phyloP scores from a whole-genome alignment of 2,888 invertebrate species.

The Marronus borbonicus region DNA sequence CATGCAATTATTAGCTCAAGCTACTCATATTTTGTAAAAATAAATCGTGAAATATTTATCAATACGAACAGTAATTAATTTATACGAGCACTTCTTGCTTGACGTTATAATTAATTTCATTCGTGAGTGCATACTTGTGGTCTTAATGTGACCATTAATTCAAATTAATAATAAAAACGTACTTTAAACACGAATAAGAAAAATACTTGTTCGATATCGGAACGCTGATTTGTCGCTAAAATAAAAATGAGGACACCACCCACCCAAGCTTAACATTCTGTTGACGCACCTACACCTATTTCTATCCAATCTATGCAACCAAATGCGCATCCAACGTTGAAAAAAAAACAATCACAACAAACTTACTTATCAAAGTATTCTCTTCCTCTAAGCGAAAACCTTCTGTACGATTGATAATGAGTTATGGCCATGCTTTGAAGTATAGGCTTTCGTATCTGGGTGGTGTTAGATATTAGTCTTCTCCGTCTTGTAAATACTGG shows the following conservation, averaged over 20 bases:
- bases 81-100: no score
- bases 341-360: background rate
- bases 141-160: no score
- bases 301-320: conserved; percentile 27
- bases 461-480: conserved; percentile 1
- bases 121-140: no score
- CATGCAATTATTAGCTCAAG: no score
- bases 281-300: background rate
- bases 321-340: background rate
- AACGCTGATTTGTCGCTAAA: background rate
- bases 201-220: background rate
- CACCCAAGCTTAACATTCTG: background rate
- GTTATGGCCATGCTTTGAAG: background rate
- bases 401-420: conserved; percentile 21
- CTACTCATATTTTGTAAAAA: no score
- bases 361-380: conserved; percentile 39
- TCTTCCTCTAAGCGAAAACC: conserved; percentile 22
- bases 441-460: conserved; percentile 6
- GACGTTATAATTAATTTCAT: no score
- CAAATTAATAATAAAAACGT: no score
- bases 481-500: conserved; percentile 20
- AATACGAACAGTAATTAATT: no score
- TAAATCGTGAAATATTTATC: no score
- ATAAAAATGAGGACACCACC: background rate
- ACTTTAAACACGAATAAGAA: no score